Conservation (phyloP, 2,888 invertebrate genomes). For the Hypercompe scribonia region DNA sequence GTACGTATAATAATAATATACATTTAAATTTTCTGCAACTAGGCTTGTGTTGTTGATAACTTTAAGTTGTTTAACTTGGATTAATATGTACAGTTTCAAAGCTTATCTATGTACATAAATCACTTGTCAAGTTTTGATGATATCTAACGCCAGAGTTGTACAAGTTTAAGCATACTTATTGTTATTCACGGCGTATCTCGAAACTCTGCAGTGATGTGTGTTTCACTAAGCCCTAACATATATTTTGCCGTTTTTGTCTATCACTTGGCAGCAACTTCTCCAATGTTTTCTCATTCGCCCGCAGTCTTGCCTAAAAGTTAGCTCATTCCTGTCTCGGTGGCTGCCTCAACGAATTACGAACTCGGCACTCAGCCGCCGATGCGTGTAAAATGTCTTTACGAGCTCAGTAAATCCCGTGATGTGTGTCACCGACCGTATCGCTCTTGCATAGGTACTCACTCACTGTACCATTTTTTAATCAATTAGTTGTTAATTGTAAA, state of each 20-base stretch:
- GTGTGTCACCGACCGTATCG: conserved; percentile 59
- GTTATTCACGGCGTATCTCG: conserved; percentile 74
- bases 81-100: conserved; percentile 60
- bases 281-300: conserved; percentile 82
- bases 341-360: conserved; percentile 77
- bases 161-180: conserved; percentile 65
- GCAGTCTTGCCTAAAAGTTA: conserved; percentile 77
- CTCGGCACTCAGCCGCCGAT: conserved; percentile 78
- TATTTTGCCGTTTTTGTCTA: conserved; percentile 79
- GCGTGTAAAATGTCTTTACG: conserved; percentile 82
- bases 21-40: conserved; percentile 2
- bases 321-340: conserved; percentile 78
- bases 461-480: conserved; percentile 68
- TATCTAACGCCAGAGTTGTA: conserved; percentile 61
- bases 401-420: conserved; percentile 71
- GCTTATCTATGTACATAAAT: conserved; percentile 62
- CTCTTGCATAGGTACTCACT: conserved; percentile 19
- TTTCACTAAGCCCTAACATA: conserved; percentile 72
- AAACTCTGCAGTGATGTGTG: conserved; percentile 72
- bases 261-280: conserved; percentile 77
- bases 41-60: conserved; percentile 51
- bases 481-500: conserved; percentile 82
- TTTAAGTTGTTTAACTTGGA: conserved; percentile 47
- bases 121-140: conserved; percentile 62
- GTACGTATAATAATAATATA: conserved; percentile 18